phyloP scores from a whole-genome alignment of 2,888 invertebrate genomes.

The Cheilosia vernalis region DNA sequence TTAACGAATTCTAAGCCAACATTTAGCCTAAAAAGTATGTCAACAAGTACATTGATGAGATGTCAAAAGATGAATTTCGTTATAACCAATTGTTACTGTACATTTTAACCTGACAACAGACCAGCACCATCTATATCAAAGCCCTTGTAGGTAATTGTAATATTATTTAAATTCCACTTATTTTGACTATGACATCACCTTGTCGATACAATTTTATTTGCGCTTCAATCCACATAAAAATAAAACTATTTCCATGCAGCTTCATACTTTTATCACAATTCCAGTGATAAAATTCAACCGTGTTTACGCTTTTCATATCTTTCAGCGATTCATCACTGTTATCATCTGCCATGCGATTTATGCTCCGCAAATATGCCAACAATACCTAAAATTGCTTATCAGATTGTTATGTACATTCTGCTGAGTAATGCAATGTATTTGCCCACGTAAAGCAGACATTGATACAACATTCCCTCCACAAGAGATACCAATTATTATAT shows the following conservation, averaged over 20 bases:
- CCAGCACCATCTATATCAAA: too few relatives aligned
- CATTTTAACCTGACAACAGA: too few relatives aligned
- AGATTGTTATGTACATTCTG: background rate
- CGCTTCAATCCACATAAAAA: background rate
- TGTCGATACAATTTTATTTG: too few relatives aligned
- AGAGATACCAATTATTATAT: background rate
- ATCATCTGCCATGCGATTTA: constrained; percentile 16
- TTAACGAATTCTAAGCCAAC: too few relatives aligned
- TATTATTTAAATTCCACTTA: too few relatives aligned
- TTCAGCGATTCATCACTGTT: constrained; percentile 1
- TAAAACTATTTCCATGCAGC: background rate
- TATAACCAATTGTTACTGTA: too few relatives aligned
- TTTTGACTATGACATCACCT: too few relatives aligned
- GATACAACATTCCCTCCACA: constrained; percentile 5
- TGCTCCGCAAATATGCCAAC: constrained; percentile 6
- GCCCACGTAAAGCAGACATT: background rate
- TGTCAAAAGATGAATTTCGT: too few relatives aligned
- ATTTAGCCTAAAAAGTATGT: too few relatives aligned
- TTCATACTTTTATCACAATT: constrained; percentile 2
- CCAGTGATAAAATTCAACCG: background rate
- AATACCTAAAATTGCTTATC: constrained; percentile 2
- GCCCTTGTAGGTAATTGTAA: too few relatives aligned
- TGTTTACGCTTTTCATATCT: background rate
- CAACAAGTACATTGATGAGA: too few relatives aligned
- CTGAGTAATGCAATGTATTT: background rate